These are phyloP conservation scores for Yoshiicerus persimilis DNA, from an alignment of 1,140 invertebrate species.

Conservation along the genomic window DNA sequence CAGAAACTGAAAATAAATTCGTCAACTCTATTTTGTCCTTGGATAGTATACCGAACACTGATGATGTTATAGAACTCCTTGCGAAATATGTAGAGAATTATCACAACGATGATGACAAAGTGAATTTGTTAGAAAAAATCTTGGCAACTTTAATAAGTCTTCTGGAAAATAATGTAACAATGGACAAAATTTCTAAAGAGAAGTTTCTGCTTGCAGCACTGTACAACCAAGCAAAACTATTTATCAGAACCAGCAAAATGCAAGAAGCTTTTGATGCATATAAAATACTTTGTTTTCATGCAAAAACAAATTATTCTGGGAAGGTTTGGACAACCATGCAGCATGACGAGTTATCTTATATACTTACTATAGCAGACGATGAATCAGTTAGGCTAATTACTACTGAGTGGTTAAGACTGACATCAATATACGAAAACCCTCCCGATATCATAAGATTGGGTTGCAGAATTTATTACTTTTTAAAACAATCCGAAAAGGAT, in stretches of 20 bases:
- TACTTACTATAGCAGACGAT: not conserved
- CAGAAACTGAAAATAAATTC: not conserved
- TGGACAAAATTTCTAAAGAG: not conserved
- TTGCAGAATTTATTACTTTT: not conserved
- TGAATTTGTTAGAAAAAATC: not conserved
- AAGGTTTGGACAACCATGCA: not conserved
- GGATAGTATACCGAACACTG: not conserved
- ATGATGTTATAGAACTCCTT: not conserved
- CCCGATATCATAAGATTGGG: not conserved
- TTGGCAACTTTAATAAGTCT: not conserved
- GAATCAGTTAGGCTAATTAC: too few relatives aligned
- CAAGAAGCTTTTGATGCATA: not conserved
- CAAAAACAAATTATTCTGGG: not conserved
- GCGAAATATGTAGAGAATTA: not conserved
- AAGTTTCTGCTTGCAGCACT: not conserved
- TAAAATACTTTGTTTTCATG: not conserved
- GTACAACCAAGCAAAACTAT: not conserved
- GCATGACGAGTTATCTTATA: not conserved
- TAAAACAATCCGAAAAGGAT: not conserved
- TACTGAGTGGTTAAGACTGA: not conserved
- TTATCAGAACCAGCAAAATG: not conserved
- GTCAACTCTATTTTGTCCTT: not conserved
- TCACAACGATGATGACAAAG: not conserved
- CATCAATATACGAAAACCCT: not conserved
- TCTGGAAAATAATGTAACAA: not conserved